A percentile compares a stretch with the other conserved stretches of the same genome.
These are phyloP conservation scores for Solenodon paradoxus DNA, from an alignment of 2,113 vertebrate genomes.

Conservation along the genomic window DNA sequence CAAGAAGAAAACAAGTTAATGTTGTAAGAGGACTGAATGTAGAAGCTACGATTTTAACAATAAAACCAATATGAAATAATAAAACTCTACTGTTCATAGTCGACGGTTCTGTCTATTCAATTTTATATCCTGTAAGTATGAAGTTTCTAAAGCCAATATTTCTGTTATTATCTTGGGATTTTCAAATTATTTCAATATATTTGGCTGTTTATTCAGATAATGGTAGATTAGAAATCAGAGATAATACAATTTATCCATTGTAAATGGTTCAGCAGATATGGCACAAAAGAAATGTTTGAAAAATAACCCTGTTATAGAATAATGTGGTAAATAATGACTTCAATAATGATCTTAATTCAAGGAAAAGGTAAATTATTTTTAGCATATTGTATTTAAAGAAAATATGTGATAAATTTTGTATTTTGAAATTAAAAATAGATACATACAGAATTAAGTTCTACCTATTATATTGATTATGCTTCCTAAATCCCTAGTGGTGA, in stretches of 20 bases:
- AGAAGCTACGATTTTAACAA: not conserved
- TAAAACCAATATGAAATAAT: not conserved
- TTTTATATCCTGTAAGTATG: not conserved
- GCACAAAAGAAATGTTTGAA: not conserved
- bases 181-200: not conserved
- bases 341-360: not conserved
- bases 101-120: not conserved
- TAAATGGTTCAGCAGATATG: not conserved
- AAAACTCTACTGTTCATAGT: not conserved
- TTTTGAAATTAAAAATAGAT: not conserved
- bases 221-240: not conserved
- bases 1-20: not conserved
- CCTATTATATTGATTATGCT: not conserved
- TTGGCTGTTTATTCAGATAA: not conserved
- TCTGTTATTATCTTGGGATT: not conserved
- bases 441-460: not conserved
- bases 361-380: not conserved
- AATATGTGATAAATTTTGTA: not conserved
- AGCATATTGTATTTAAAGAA: not conserved
- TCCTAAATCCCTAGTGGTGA: not conserved
- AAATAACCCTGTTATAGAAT: accelerated
- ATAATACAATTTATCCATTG: not conserved
- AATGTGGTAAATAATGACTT: not conserved
- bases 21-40: not conserved
- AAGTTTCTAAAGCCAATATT: not conserved